Conservation (phyloP, 2,888 invertebrate genomes). For the Cataglyphis albicans region DNA sequence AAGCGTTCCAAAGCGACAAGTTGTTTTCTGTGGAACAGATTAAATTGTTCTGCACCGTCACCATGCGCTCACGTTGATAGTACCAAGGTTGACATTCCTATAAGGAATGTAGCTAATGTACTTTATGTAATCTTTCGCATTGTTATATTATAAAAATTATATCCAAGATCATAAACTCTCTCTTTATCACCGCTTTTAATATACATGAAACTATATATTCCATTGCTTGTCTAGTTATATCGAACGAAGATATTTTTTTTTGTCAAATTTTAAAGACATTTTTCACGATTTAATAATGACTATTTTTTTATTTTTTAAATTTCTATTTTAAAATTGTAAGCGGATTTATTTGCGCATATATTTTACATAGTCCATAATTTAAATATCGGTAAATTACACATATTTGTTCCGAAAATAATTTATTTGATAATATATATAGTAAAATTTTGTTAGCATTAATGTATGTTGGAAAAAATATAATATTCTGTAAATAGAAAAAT, state of each 20-base stretch:
- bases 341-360: slow-evolving; percentile 2
- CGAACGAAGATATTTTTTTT: neutral
- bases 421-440: neutral
- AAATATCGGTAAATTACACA: slow-evolving; percentile 1
- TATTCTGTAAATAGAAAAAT: neutral
- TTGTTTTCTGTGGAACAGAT: slow-evolving; percentile 34
- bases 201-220: neutral
- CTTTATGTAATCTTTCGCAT: neutral
- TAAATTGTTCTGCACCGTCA: slow-evolving; percentile 33
- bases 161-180: neutral
- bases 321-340: neutral
- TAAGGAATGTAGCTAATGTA: neutral
- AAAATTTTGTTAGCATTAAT: slow-evolving; percentile 11
- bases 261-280: neutral
- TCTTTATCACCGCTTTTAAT: neutral
- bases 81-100: slow-evolving; percentile 6
- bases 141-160: neutral
- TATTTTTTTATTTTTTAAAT: neutral
- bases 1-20: slow-evolving; percentile 20
- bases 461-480: neutral
- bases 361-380: neutral
- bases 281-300: slow-evolving; percentile 6
- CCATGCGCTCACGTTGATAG: slow-evolving; percentile 1
- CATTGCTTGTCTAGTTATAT: neutral
- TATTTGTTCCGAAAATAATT: neutral